Evolutionary conservation across 2,113 vertebrate genomes (phyloP), one percentile per base, ranked within the genome.

Genomic region (Lagopus leucura): DNA sequence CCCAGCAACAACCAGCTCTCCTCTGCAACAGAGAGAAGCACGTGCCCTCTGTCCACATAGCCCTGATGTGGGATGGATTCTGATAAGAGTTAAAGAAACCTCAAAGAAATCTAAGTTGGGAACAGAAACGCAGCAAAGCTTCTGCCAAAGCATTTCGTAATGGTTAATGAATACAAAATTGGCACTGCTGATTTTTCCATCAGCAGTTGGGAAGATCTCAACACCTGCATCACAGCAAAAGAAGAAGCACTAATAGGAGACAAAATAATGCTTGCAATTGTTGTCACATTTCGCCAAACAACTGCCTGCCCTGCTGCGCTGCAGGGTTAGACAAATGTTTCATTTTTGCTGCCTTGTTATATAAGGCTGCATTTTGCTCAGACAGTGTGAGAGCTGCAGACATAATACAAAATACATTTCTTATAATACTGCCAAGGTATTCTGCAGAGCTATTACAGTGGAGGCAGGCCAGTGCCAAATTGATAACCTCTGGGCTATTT

Each of bases 91-190:
- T 4, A 40, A 4, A 38, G 90, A 76, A 83, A 43, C 16, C 36
- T 57, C 43, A 42, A 38, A 67, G 77, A 74, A 36, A 55, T 58
- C 54, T 16, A 36, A 54, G 63, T 0, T 10, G 52, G 72, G 55
- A 61, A 57, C 1, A 21, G 14, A 58, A 60, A 67, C 5, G 34
- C 9, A 9, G 50, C 57, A 28, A 48, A 47, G 2, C 54, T 25
- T 60, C 42, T 82, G 66, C 83, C 86, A 92, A 83, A 65, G 27
- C 63, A 13, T 70, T 90, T 83, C 61, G 50, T 55, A 71, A 75
- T 4, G 48, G 75, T 48, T 83, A 88, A 38, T 79, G 77, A 83
- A 79, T 19, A 45, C 80, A 20, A 82, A 76, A 84, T 73, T 43
- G 18, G 21, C 67, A 36, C 86, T n/a, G 82, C 48, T 27, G 69